phyloP scores from a whole-genome alignment of 1,140 invertebrate species.

The Listronotus oregonensis region DNA sequence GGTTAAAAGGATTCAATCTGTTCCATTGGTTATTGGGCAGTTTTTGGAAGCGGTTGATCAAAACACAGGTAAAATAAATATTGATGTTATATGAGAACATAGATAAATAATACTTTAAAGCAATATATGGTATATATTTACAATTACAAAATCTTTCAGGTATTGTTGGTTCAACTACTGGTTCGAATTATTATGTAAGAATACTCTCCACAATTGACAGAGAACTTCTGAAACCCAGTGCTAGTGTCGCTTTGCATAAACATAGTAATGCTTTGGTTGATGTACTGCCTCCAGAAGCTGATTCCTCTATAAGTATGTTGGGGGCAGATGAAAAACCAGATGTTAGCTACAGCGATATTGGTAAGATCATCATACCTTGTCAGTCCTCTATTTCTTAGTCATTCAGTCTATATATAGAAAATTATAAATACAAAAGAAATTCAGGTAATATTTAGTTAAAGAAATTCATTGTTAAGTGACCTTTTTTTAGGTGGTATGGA shows the following conservation, averaged over 20 bases:
- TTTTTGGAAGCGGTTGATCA: slow-evolving; percentile 93
- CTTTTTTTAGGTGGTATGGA: slow-evolving; percentile 79
- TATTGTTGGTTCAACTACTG: slow-evolving; percentile 72
- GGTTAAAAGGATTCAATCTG: slow-evolving; percentile 91
- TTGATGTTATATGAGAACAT: no score
- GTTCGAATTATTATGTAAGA: slow-evolving; percentile 91
- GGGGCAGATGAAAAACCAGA: slow-evolving; percentile 99
- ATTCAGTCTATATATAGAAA: no score
- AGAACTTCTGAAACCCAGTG: slow-evolving; percentile 86
- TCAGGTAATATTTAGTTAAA: no score
- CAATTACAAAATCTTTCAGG: slow-evolving; percentile 47
- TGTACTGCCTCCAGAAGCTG: slow-evolving; percentile 89
- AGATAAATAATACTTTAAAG: neutral
- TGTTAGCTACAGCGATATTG: slow-evolving; percentile 96
- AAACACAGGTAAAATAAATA: slow-evolving; percentile 72
- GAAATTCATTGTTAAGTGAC: no score
- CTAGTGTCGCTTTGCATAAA: slow-evolving; percentile 90
- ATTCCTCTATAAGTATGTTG: slow-evolving; percentile 95
- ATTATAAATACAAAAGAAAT: no score
- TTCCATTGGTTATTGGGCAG: slow-evolving; percentile 91
- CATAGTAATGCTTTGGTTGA: slow-evolving; percentile 93
- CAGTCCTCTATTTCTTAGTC: no score
- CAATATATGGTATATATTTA: neutral
- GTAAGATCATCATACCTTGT: slow-evolving; percentile 59
- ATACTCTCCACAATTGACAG: slow-evolving; percentile 88